Percentiles rank a stretch among this genome's conserved stretches.
These are phyloP conservation scores for Melanotaenia parkinsoni DNA, from an alignment of 2,797 vertebrate genomes.

Conservation along the genomic window DNA sequence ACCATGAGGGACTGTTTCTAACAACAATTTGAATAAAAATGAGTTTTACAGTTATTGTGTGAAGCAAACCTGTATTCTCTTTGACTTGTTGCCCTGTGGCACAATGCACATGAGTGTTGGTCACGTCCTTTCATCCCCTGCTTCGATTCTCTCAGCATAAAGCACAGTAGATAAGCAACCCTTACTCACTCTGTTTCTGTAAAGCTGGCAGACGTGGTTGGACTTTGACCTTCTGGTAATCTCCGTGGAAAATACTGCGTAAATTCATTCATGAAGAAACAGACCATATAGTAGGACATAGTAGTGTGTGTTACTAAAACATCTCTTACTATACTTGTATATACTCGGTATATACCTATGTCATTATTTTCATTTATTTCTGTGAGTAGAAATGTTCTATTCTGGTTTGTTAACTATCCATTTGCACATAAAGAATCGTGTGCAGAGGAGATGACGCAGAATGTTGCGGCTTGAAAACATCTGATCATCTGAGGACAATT, in stretches of 20 bases:
- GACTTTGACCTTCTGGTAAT: conserved; percentile 25
- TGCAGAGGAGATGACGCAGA: background rate
- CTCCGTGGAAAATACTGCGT: background rate
- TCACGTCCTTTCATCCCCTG: conserved; percentile 1
- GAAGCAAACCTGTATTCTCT: background rate
- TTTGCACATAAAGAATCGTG: background rate
- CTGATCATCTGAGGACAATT: background rate
- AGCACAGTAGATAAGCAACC: conserved; percentile 2
- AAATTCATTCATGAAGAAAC: background rate
- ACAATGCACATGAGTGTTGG: background rate
- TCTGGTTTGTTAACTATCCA: background rate
- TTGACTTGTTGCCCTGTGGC: conserved; percentile 5
- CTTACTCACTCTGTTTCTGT: background rate
- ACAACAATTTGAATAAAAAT: background rate
- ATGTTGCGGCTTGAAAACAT: background rate
- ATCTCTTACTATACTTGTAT: background rate
- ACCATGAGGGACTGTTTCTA: background rate
- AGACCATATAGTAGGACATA: background rate
- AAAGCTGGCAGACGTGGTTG: conserved; percentile 21
- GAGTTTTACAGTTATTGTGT: too few relatives aligned
- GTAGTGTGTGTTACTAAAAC: background rate
- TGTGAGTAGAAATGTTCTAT: background rate
- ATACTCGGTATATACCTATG: background rate
- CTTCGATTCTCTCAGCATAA: background rate
- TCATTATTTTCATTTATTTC: background rate